Base-by-base conservation (phyloP, 2,888 invertebrate genomes). In the Drosophila flavopinicola region DNA sequence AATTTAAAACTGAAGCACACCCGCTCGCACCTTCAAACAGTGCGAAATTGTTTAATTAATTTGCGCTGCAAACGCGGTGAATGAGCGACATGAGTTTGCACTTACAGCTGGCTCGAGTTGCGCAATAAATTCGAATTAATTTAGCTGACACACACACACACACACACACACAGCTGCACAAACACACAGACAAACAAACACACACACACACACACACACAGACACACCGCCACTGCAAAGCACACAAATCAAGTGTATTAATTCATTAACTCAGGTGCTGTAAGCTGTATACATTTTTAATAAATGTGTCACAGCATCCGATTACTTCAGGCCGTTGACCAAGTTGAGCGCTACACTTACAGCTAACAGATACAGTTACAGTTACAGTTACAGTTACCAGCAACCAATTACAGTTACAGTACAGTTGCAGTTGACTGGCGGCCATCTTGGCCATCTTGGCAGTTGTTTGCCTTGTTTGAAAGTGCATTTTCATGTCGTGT, bases 81-180 rank as follows among this genome's bases (percentile, higher is more conserved):
- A 60, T 68, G 52, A 53, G 54, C 61, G 51, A 78, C 85, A 78
- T 41, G 85, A 78, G 63, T 83, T 82, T 69, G 76, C 79, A 83
- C 76, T 85, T 72, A 75, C 48, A 30, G 61, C 32, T 10, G 7
- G 37, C 51, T 48, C 29, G 33, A 47, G 39, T 48, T 60, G 35
- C 56, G 70, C 76, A 70, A 82, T 84, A 82, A 78, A 82, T 82
- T 78, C 78, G 53, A 82, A 87, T 84, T 84, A 87, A 82, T 75
- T 83, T 75, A 42, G 65, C 56, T 52, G 68, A 52, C 38, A 27
- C 37, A 20, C 15, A 24, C 11, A 13, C 7, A 37, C 23, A 30
- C 11, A 52, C 27, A 41, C 35, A 60, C 5, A n/a, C n/a, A n/a
- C n/a, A n/a, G n/a, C n/a, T n/a, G n/a, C n/a, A n/a, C n/a, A n/a